Evolutionary conservation across 2,888 invertebrate species (phyloP).

Genomic region (Heteromyza rotundicornis): DNA sequence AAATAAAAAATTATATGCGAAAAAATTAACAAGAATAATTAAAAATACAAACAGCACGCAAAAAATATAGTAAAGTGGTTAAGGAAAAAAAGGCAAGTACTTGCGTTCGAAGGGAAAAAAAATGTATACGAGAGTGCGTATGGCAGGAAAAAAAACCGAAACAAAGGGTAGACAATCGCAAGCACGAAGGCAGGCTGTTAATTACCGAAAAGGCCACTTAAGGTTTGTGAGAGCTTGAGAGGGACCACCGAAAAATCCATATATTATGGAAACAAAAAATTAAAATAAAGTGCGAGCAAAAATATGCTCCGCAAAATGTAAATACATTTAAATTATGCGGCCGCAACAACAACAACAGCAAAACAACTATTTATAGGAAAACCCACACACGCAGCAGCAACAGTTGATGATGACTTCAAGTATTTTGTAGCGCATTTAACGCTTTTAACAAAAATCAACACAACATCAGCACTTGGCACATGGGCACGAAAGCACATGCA

Average conservation of each 20-base stretch:
- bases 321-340: not conserved
- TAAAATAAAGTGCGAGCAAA: not conserved
- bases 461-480: slow-evolving; percentile 44
- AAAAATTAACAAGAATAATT: slow-evolving; percentile 32
- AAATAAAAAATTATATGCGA: slow-evolving; percentile 6
- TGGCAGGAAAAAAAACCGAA: too few species aligned
- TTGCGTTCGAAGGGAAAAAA: too few species aligned
- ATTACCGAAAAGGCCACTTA: slow-evolving; percentile 16
- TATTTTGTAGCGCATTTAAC: slow-evolving; percentile 47
- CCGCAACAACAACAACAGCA: too few species aligned
- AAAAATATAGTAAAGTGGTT: not conserved
- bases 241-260: too few species aligned
- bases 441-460: slow-evolving; percentile 53
- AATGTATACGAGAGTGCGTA: not conserved
- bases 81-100: not conserved
- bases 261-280: too few species aligned
- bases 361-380: slow-evolving; percentile 15
- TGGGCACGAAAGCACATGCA: not conserved
- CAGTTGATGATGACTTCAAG: not conserved
- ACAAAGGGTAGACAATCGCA: too few species aligned
- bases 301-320: slow-evolving; percentile 19
- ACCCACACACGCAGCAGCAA: slow-evolving; percentile 46
- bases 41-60: slow-evolving; percentile 32
- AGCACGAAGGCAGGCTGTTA: slow-evolving; percentile 22
- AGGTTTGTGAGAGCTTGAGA: too few species aligned